Conservation (phyloP, 2,888 invertebrate species). For the Pharmacophagus antenor region DNA sequence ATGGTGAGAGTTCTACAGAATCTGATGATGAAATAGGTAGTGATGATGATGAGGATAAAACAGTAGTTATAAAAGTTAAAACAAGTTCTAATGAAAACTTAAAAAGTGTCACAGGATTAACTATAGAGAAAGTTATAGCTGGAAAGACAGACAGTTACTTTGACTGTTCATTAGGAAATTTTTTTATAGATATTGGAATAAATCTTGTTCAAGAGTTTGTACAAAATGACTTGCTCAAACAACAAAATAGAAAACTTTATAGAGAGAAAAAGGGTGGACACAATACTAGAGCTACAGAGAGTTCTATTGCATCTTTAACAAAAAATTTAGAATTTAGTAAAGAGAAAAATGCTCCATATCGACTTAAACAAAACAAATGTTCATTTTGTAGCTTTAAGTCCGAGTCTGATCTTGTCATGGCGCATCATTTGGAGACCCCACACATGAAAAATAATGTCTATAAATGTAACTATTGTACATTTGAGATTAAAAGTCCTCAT, state of each 20-base stretch:
- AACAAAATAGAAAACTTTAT: conserved; percentile 91
- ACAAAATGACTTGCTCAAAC: conserved; percentile 93
- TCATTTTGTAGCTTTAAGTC: conserved; percentile 94
- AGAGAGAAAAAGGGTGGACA: conserved; percentile 83
- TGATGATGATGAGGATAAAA: conserved; percentile 64
- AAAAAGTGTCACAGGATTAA: conserved; percentile 67
- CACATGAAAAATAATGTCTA: conserved; percentile 94
- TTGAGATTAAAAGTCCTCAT: conserved; percentile 90
- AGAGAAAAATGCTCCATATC: conserved; percentile 91
- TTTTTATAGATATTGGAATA: conserved; percentile 94
- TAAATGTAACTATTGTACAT: conserved; percentile 91
- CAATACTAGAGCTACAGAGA: conserved; percentile 85
- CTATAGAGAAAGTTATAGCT: conserved; percentile 49
- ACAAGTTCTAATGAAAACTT: conserved; percentile 75
- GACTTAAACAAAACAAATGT: conserved; percentile 89
- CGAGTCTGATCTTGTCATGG: conserved; percentile 90
- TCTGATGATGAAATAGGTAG: conserved; percentile 72
- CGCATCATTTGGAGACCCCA: conserved; percentile 93
- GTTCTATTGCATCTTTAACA: conserved; percentile 89
- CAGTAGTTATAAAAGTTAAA: conserved; percentile 77
- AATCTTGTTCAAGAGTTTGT: conserved; percentile 96
- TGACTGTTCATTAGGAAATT: conserved; percentile 92
- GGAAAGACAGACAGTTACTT: conserved; percentile 87
- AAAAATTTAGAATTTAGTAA: conserved; percentile 93
- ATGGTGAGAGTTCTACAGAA: conserved; percentile 75